phyloP scores from a whole-genome alignment of 2,113 vertebrate genomes.

The Okapia johnstoni region DNA sequence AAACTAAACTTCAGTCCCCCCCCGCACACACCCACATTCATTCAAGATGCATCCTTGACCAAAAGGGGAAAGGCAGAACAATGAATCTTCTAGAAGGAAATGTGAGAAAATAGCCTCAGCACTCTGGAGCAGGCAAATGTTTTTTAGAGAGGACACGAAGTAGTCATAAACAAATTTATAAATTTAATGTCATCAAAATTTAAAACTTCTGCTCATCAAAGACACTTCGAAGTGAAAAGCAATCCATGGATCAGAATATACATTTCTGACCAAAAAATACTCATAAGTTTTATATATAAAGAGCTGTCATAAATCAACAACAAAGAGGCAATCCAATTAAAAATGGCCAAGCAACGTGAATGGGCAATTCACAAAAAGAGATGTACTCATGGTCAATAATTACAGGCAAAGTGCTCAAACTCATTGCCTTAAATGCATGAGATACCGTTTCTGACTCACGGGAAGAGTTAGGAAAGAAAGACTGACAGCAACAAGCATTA shows the following conservation, averaged over 20 bases:
- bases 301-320: background rate
- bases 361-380: background rate
- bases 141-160: background rate
- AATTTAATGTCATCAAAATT: background rate
- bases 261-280: background rate
- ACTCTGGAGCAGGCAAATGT: background rate
- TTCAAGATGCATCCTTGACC: background rate
- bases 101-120: background rate
- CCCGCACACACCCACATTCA: background rate
- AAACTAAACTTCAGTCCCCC: background rate
- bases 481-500: rapidly evolving
- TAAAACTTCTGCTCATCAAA: background rate
- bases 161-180: background rate
- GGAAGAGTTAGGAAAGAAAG: background rate
- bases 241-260: background rate
- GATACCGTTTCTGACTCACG: rapidly evolving
- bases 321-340: background rate
- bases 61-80: background rate
- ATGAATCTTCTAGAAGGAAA: background rate
- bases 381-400: rapidly evolving
- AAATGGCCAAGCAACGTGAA: background rate
- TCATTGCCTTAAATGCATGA: background rate
- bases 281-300: background rate
- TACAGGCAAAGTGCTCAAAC: no score
- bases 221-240: background rate